phyloP scores from a whole-genome alignment of 2,113 vertebrate genomes.

The Scartelaos histophorus region DNA sequence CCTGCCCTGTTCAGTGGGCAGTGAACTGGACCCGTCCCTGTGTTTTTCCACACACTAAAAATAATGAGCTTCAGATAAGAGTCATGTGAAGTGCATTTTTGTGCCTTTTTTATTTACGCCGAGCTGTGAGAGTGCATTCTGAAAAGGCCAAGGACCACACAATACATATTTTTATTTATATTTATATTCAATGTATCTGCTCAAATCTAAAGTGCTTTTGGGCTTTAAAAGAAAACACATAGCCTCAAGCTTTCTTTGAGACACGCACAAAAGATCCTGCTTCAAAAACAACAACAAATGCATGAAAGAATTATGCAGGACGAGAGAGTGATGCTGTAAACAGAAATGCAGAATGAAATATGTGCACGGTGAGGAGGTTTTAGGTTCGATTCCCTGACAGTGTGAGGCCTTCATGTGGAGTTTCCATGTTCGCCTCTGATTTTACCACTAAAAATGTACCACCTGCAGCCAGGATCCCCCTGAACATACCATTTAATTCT shows the following conservation, averaged over 20 bases:
- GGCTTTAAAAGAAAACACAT: neutral
- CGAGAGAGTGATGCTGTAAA: too few relatives aligned
- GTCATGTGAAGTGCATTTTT: neutral
- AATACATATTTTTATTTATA: neutral
- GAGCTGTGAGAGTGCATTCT: slow-evolving; percentile 1
- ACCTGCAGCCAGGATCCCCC: too few relatives aligned
- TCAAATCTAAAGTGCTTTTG: neutral
- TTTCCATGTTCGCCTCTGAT: too few relatives aligned
- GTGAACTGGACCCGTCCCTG: too few relatives aligned
- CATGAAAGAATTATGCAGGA: neutral
- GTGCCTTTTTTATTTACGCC: neutral
- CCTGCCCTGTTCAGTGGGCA: neutral
- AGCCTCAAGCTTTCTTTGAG: neutral
- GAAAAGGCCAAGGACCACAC: slow-evolving; percentile 3
- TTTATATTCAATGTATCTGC: neutral
- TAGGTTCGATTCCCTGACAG: too few relatives aligned
- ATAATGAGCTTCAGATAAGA: neutral
- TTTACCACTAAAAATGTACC: too few relatives aligned
- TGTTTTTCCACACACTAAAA: neutral
- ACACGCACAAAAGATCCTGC: neutral
- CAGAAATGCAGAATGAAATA: too few relatives aligned
- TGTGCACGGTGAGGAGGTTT: too few relatives aligned
- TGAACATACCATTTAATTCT: too few relatives aligned
- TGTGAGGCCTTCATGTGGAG: too few relatives aligned
- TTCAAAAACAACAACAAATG: neutral